Base-by-base conservation (phyloP, 2,113 vertebrate genomes). In the Macroglossus sobrinus region DNA sequence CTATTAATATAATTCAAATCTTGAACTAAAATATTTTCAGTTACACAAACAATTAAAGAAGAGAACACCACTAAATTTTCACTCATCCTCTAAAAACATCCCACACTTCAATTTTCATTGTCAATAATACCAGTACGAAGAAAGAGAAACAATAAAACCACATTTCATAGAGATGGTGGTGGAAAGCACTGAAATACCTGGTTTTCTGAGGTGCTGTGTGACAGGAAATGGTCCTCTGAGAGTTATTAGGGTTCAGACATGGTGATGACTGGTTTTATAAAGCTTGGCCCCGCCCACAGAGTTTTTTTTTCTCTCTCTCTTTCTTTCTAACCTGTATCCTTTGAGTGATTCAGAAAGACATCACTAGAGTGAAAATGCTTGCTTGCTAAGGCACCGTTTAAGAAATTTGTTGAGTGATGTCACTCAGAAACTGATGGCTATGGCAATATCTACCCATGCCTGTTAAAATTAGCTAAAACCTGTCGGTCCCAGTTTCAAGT, bases 331-430 rank as follows among this genome's bases (percentile, higher is more conserved):
- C 96, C 84, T 87, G 21, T 84, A 59, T 81, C 40, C 91, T 96
- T 95, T 79, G 96, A 90, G 64, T 98, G 97, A 98, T 91, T 98
- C 96, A 97, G 92, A 89, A 95, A 80, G 43, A n/a, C 84, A 89
- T 95, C 89, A 92, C 30, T 94, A 72, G 47, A 89, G 57, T 85
- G 94, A 75, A 96, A 79, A 75, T 74, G 30, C 59, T 63, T 95
- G 13, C 59, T 78, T 81, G 80, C 47, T 71, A 82, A 88, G 68
- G 33, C 28, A 55, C 8, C 85, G 19, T 93, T 97, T 80, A 71
- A 90, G 92, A 96, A 97, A 96, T 89, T 45, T 80, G 21, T 76
- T 85, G 61, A 24, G 40, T 97, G 95, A 96, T 19, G 3, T 98
- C 95, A 97, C 75, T 69, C n/a, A 94, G 96, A 96, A 97, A 95